These are phyloP conservation scores for Halictus quadricinctus DNA, from an alignment of 2,888 invertebrate species.

Conservation along the genomic window DNA sequence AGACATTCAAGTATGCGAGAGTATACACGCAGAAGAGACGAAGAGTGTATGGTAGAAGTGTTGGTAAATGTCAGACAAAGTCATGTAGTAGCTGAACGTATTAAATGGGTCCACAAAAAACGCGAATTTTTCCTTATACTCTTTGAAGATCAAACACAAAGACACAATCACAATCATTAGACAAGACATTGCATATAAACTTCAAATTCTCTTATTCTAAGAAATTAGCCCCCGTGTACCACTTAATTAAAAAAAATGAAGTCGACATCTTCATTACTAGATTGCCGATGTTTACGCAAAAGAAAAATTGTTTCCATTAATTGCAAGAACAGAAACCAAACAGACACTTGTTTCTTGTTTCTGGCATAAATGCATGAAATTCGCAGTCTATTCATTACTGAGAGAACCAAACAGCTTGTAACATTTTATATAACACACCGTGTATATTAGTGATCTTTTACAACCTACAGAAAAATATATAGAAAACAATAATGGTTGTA, in stretches of 20 bases:
- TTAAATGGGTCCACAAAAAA: not conserved
- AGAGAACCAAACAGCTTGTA: too few species aligned
- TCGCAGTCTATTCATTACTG: too few species aligned
- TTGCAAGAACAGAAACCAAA: too few species aligned
- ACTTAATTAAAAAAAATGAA: too few species aligned
- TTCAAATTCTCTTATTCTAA: not conserved
- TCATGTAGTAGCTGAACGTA: not conserved
- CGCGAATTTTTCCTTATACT: not conserved
- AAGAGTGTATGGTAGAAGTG: slow-evolving; percentile 37
- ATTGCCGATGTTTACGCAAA: too few species aligned
- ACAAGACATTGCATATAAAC: not conserved
- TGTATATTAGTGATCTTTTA: not conserved
- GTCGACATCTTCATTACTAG: too few species aligned
- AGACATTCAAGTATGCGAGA: slow-evolving; percentile 80
- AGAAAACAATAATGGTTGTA: not conserved
- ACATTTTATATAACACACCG: too few species aligned
- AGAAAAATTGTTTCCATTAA: too few species aligned
- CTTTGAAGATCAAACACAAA: not conserved
- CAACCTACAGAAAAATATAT: too few species aligned
- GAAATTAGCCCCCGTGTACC: too few species aligned
- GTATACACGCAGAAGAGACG: slow-evolving; percentile 69
- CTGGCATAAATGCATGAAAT: too few species aligned
- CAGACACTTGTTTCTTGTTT: too few species aligned
- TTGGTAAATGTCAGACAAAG: slow-evolving; percentile 12
- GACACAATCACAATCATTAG: not conserved